These are phyloP conservation scores for Brachionus asplanchnoidis DNA, from an alignment of 1,140 invertebrate species.

Conservation along the genomic window DNA sequence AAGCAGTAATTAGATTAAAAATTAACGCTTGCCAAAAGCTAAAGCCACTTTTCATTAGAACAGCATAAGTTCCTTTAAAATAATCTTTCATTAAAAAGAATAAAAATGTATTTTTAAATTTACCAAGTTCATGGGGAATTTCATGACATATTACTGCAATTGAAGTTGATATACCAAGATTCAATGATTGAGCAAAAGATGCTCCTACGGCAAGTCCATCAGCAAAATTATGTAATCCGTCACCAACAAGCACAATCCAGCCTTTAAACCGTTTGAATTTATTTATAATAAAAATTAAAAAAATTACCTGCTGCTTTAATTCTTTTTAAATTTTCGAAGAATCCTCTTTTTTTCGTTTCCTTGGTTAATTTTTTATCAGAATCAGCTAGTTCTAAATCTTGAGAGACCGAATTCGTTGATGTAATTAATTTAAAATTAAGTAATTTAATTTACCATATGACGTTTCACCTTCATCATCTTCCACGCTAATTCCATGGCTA, in stretches of 20 bases:
- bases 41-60: constrained; percentile 36
- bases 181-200: constrained; percentile 52
- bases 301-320: constrained; percentile 22
- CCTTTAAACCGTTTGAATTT: neutral
- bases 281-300: neutral
- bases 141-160: constrained; percentile 60
- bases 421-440: neutral
- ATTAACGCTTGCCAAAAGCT: neutral
- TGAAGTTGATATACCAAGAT: constrained; percentile 54
- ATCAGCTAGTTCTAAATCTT: constrained; percentile 61
- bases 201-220: constrained; percentile 62
- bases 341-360: neutral
- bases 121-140: constrained; percentile 60
- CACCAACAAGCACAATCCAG: constrained; percentile 91
- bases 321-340: constrained; percentile 6
- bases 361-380: neutral
- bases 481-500: neutral
- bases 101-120: neutral
- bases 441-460: neutral
- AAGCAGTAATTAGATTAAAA: constrained; percentile 61
- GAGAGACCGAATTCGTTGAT: neutral
- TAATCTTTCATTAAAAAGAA: neutral
- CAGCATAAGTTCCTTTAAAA: constrained; percentile 41
- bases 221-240: constrained; percentile 75
- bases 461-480: neutral